A percentile compares a stretch with the other conserved stretches of the same genome.
phyloP scores from a whole-genome alignment of 2,888 invertebrate species.

The Nomada fabriciana region DNA sequence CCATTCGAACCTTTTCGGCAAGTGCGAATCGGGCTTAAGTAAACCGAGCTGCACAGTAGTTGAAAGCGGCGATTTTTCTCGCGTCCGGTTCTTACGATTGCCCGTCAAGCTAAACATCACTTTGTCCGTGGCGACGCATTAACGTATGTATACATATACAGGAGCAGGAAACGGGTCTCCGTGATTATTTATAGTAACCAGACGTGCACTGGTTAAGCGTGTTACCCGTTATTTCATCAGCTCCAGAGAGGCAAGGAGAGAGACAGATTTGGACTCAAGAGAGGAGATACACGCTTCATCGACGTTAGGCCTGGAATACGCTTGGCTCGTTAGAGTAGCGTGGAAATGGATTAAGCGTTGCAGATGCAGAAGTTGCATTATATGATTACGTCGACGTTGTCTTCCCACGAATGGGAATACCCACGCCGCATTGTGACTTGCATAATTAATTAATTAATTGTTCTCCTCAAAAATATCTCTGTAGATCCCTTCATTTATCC shows the following conservation, averaged over 20 bases:
- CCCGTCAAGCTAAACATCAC: slow-evolving; percentile 41
- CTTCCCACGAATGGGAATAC: no score
- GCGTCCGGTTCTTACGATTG: slow-evolving; percentile 32
- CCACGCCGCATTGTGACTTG: no score
- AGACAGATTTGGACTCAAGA: no score
- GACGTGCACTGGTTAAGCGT: slow-evolving; percentile 42
- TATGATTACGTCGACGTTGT: no score
- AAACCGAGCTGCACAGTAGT: neutral
- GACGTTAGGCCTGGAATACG: neutral
- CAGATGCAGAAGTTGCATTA: no score
- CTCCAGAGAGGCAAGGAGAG: neutral
- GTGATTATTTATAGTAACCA: slow-evolving; percentile 51
- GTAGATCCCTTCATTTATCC: no score
- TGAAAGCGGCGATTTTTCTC: slow-evolving; percentile 14
- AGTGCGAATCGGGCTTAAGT: no score
- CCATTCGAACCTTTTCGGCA: no score
- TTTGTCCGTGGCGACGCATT: slow-evolving; percentile 46
- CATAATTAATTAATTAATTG: no score
- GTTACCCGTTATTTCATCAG: slow-evolving; percentile 53
- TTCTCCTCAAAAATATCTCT: no score
- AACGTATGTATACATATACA: neutral
- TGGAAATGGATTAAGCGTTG: no score
- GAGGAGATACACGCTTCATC: slow-evolving; percentile 19
- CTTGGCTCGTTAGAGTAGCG: no score
- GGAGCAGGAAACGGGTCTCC: slow-evolving; percentile 46